These are phyloP conservation scores for Melanotus villosus DNA, from an alignment of 2,888 invertebrate genomes.

Conservation along the genomic window DNA sequence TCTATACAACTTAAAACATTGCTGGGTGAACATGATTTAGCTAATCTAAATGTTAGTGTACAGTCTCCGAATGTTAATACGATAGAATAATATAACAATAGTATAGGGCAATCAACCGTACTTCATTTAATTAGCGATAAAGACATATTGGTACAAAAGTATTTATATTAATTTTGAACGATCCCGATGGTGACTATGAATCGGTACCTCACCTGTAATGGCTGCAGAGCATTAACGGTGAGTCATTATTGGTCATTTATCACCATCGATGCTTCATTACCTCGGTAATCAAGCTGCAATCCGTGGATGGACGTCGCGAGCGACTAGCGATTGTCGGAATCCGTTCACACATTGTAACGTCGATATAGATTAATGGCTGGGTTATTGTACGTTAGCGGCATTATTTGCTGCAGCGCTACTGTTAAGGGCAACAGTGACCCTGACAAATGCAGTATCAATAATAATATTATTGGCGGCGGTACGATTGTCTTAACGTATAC, in stretches of 20 bases:
- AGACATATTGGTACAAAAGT: no score
- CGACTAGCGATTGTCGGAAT: conserved; percentile 50
- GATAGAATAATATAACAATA: no score
- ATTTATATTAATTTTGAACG: conserved; percentile 20
- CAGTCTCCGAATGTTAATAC: no score
- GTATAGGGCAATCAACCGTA: no score
- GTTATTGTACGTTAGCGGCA: conserved; percentile 47
- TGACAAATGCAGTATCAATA: conserved; percentile 48
- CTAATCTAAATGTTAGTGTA: no score
- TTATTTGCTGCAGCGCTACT: conserved; percentile 34
- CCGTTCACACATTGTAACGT: conserved; percentile 64
- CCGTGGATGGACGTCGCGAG: conserved; percentile 53
- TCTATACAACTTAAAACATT: no score
- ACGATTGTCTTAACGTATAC: conserved; percentile 62
- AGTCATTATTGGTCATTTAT: conserved; percentile 65
- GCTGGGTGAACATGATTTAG: no score
- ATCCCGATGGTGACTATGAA: conserved; percentile 41
- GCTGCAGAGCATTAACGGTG: conserved; percentile 62
- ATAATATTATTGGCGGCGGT: conserved; percentile 60
- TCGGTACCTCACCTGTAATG: conserved; percentile 60
- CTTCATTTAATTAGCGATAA: conserved; percentile 25
- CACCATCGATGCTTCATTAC: conserved; percentile 65
- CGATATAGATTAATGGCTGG: conserved; percentile 62
- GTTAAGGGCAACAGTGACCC: conserved; percentile 34
- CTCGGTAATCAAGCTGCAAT: conserved; percentile 62